Conservation (phyloP, 2,888 invertebrate genomes). For the Podabrus alpinus region DNA sequence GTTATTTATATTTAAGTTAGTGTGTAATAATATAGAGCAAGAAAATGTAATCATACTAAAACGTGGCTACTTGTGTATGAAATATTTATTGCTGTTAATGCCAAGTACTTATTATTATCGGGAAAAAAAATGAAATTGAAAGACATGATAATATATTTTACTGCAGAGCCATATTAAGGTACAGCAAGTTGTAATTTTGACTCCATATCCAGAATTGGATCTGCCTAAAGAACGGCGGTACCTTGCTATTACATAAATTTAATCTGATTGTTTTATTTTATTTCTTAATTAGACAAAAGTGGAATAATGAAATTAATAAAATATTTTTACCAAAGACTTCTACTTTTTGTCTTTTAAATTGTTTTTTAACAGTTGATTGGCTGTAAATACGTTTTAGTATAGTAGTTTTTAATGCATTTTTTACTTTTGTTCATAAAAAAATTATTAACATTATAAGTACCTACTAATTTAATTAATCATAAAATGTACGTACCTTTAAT, state of each 20-base stretch:
- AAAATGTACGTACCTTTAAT: neutral
- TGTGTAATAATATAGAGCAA: neutral
- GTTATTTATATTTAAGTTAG: neutral
- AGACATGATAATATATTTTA: neutral
- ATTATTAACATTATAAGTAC: neutral
- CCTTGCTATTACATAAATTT: neutral
- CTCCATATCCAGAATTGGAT: neutral
- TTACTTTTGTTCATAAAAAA: neutral
- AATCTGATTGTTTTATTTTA: neutral
- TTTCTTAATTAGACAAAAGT: neutral
- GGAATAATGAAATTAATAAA: neutral
- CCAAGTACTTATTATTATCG: neutral
- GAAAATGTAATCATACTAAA: neutral
- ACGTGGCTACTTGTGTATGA: neutral
- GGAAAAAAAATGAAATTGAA: neutral
- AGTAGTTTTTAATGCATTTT: constrained; percentile 10
- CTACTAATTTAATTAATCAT: neutral
- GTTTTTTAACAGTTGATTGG: constrained; percentile 46
- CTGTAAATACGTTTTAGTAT: constrained; percentile 55
- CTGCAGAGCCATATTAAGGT: neutral
- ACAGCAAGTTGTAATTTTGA: neutral
- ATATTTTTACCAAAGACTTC: constrained; percentile 42
- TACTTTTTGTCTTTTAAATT: constrained; percentile 31
- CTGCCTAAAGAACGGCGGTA: neutral
- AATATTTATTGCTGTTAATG: neutral